Conservation (phyloP, 1,140 invertebrate genomes). For the Lepidurus arcticus region DNA sequence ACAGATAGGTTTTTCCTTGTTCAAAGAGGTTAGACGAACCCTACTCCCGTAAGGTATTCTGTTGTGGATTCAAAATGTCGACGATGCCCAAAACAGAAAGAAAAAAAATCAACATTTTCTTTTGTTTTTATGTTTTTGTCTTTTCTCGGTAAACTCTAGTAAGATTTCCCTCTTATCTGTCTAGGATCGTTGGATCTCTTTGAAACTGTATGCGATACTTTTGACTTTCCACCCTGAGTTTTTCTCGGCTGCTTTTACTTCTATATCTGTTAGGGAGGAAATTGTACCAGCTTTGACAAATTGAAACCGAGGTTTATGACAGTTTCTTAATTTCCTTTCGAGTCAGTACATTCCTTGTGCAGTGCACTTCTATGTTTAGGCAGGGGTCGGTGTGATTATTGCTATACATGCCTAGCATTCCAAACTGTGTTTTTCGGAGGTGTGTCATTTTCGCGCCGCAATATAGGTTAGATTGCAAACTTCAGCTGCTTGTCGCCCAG, state of each 20-base stretch:
- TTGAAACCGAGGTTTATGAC: not conserved
- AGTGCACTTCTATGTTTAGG: not conserved
- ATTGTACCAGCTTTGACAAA: not conserved
- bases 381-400: not conserved
- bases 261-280: not conserved
- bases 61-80: too few species aligned
- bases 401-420: constrained; percentile 1
- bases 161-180: not conserved
- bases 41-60: too few species aligned
- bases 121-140: too few species aligned
- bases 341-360: constrained; percentile 17
- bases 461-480: constrained; percentile 3
- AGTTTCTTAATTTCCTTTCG: constrained; percentile 5
- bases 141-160: not conserved
- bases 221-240: not conserved
- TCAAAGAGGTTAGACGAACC: too few species aligned
- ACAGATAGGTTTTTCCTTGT: too few species aligned
- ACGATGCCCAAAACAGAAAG: too few species aligned
- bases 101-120: too few species aligned
- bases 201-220: not conserved
- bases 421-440: not conserved
- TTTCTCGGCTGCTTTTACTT: not conserved
- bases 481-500: not conserved
- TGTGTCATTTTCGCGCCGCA: not conserved
- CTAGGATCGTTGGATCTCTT: not conserved